These are phyloP conservation scores for Cryptomyrus ogoouensis DNA, from an alignment of 2,113 vertebrate genomes.

Conservation along the genomic window DNA sequence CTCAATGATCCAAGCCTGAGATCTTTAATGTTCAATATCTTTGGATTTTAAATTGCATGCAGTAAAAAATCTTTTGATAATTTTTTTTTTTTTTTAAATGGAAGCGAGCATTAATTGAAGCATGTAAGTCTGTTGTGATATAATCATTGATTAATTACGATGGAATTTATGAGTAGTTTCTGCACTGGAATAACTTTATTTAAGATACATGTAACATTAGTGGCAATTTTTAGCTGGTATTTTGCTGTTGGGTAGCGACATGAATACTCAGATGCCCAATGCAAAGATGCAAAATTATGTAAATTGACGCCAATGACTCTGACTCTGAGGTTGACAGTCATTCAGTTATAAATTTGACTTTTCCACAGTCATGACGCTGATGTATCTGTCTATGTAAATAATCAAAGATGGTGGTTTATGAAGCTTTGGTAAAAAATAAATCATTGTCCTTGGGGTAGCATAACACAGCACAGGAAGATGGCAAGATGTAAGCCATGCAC, in stretches of 20 bases:
- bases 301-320: background rate
- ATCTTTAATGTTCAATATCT: background rate
- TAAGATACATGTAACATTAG: background rate
- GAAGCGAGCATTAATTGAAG: background rate
- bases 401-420: background rate
- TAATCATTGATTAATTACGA: background rate
- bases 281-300: background rate
- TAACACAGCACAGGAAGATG: background rate
- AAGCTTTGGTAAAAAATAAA: background rate
- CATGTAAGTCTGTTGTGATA: background rate
- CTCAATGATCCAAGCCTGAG: background rate
- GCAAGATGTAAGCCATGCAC: background rate
- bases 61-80: background rate
- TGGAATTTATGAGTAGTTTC: background rate
- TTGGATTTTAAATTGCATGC: background rate
- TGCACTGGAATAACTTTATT: background rate
- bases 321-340: background rate
- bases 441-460: background rate
- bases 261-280: background rate
- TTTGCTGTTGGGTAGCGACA: background rate
- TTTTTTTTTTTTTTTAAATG: background rate
- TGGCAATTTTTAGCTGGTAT: background rate
- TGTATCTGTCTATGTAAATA: background rate
- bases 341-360: slow-evolving; percentile 12
- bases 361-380: background rate